A percentile compares a stretch with the other conserved stretches of the same genome.
Evolutionary conservation across 92 coral and sea anemone species (phyloP).

Genomic region (Zoanthus sociatus): DNA sequence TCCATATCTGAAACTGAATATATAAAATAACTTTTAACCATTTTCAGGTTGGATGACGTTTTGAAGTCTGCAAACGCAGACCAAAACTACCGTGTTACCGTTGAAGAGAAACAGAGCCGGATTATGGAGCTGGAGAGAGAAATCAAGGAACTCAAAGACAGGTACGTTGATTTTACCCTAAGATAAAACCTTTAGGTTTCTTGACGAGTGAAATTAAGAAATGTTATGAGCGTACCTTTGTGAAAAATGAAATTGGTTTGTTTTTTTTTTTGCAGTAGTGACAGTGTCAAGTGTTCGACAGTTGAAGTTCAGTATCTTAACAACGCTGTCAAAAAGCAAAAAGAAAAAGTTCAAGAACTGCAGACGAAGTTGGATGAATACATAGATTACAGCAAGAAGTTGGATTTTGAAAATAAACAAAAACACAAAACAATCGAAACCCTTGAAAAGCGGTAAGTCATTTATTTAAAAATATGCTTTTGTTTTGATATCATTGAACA

Average conservation of each 20-base stretch:
- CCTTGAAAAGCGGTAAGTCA: constrained; percentile 30
- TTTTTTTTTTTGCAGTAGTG: neutral
- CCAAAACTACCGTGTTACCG: constrained; percentile 56
- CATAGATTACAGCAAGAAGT: constrained; percentile 19
- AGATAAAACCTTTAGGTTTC: neutral
- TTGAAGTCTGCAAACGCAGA: constrained; percentile 73
- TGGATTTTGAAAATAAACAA: constrained; percentile 14
- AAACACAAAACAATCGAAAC: constrained; percentile 29
- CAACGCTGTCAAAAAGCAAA: neutral
- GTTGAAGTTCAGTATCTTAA: constrained; percentile 38
- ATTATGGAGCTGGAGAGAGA: constrained; percentile 69
- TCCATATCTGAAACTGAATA: too few species aligned
- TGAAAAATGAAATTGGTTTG: neutral
- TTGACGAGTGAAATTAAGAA: neutral
- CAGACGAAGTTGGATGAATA: constrained; percentile 16
- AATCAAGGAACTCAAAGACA: constrained; percentile 9
- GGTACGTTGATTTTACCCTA: neutral
- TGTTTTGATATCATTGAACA: too few species aligned
- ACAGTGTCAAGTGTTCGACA: neutral
- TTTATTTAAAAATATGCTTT: too few species aligned
- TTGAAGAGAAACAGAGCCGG: constrained; percentile 82
- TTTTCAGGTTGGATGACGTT: constrained; percentile 76
- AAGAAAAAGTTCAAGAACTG: constrained; percentile 11
- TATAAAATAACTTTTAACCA: neutral
- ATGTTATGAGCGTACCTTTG: neutral